A percentile compares a stretch with the other conserved stretches of the same genome.
These are phyloP conservation scores for Muricea muricata DNA, from an alignment of 92 coral and sea anemone genomes.

Conservation along the genomic window DNA sequence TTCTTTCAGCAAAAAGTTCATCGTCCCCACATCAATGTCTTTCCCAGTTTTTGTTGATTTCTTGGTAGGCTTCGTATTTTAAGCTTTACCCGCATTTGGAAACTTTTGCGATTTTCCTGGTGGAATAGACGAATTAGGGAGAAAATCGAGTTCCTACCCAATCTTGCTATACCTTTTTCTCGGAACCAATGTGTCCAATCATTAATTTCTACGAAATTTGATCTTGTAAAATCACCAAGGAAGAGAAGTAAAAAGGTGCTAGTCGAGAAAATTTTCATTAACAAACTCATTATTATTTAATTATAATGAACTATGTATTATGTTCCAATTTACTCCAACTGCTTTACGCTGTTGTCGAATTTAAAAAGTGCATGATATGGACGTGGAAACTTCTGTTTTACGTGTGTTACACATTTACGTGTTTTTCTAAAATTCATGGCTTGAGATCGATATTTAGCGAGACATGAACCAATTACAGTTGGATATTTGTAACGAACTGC, in stretches of 20 bases:
- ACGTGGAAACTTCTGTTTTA: too few species aligned
- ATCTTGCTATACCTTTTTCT: not conserved
- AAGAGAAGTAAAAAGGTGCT: not conserved
- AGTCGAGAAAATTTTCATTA: not conserved
- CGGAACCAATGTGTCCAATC: not conserved
- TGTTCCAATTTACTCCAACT: not conserved
- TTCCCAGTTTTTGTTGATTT: slow-evolving; percentile 1
- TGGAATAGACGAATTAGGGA: slow-evolving; percentile 2
- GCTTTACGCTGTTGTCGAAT: too few species aligned
- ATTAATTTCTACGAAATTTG: not conserved
- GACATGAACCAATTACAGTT: too few species aligned
- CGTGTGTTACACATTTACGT: not conserved
- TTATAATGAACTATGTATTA: not conserved
- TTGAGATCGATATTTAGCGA: too few species aligned
- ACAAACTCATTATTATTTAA: not conserved
- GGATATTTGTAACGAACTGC: too few species aligned
- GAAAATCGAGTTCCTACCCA: not conserved
- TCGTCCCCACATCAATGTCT: slow-evolving; percentile 1
- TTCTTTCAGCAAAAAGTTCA: too few species aligned
- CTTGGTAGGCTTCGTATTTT: not conserved
- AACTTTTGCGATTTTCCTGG: not conserved
- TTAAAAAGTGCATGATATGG: too few species aligned
- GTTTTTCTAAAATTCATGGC: too few species aligned
- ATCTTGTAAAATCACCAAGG: not conserved
- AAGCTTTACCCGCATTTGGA: not conserved